phyloP scores from a whole-genome alignment of 2,797 vertebrate species.

The Arnoldichthys spilopterus region DNA sequence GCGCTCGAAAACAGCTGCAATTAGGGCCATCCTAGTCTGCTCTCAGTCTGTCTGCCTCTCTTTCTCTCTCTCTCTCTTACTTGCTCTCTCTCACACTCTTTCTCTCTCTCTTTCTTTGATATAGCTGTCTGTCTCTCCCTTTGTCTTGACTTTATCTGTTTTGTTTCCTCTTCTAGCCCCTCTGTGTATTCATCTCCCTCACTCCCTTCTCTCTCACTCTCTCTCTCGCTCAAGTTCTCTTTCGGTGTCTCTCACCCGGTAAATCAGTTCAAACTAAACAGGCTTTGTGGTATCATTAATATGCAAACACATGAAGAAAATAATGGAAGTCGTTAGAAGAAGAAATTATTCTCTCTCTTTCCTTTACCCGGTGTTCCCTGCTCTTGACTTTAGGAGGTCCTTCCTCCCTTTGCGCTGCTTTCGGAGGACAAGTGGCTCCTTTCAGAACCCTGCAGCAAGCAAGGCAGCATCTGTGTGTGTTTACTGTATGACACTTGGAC shows the following conservation, averaged over 20 bases:
- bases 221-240: neutral
- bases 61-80: neutral
- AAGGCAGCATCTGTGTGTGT: slow-evolving; percentile 76
- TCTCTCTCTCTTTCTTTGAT: neutral
- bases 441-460: slow-evolving; percentile 60
- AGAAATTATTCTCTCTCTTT: neutral
- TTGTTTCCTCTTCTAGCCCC: neutral
- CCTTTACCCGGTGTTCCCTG: slow-evolving; percentile 15
- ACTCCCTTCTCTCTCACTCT: neutral
- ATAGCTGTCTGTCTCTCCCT: neutral
- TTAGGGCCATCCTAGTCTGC: slow-evolving; percentile 47
- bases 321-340: no score
- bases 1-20: slow-evolving; percentile 47
- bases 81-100: no score
- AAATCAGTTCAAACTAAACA: no score
- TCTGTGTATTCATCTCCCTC: neutral
- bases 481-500: slow-evolving; percentile 70
- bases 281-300: no score
- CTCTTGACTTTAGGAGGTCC: slow-evolving; percentile 29
- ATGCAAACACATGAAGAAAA: no score
- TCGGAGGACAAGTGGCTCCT: slow-evolving; percentile 70
- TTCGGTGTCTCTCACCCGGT: slow-evolving; percentile 25
- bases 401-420: slow-evolving; percentile 9
- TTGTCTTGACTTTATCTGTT: neutral
- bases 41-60: neutral